Conservation (phyloP, 2,888 invertebrate species). For the Amphipoea lucens region DNA sequence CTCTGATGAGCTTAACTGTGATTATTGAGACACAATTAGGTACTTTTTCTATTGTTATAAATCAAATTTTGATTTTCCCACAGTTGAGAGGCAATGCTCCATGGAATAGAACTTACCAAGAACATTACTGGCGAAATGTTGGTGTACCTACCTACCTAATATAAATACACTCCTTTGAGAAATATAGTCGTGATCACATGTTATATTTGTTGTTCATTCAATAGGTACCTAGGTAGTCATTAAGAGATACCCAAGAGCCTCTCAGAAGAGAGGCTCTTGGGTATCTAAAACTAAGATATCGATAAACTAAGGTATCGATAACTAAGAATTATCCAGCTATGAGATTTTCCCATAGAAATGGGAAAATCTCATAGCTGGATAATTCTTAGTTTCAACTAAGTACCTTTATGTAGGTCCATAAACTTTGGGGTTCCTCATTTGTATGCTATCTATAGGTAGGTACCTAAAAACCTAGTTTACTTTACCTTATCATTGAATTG, state of each 20-base stretch:
- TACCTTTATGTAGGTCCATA: background rate
- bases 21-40: no score
- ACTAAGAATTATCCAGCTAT: no score
- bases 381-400: background rate
- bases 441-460: background rate
- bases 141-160: background rate
- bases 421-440: background rate
- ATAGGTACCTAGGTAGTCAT: no score
- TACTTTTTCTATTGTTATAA: no score
- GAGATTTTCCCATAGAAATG: no score
- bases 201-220: background rate
- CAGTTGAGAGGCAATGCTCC: background rate
- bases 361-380: background rate
- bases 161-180: background rate
- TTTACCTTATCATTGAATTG: conserved; percentile 40
- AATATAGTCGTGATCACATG: background rate
- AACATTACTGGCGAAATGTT: background rate
- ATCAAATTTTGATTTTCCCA: no score
- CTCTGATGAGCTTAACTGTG: background rate
- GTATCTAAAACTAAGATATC: no score
- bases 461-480: conserved; percentile 2
- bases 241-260: background rate
- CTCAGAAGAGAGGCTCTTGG: no score
- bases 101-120: background rate
- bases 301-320: no score